A percentile compares a stretch with the other conserved stretches of the same genome.
Evolutionary conservation across 2,888 invertebrate genomes (phyloP).

Genomic region (Dione juno): DNA sequence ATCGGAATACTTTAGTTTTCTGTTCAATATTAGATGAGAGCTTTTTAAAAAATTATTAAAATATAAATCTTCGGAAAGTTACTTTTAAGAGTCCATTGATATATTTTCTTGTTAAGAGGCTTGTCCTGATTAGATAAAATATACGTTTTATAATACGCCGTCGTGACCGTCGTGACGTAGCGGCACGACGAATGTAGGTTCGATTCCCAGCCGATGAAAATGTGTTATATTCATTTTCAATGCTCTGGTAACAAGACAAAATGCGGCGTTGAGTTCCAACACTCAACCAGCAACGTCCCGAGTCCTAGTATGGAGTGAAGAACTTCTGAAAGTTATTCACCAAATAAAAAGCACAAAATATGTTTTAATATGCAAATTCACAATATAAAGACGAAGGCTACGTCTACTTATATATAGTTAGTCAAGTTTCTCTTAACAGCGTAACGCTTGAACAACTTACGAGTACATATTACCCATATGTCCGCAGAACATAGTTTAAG

Average conservation of each 20-base stretch:
- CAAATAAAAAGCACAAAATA: background rate
- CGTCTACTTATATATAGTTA: slow-evolving; percentile 9
- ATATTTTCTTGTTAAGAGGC: background rate
- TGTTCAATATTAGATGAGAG: background rate
- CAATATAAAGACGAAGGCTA: slow-evolving; percentile 2
- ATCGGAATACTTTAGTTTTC: slow-evolving; percentile 8
- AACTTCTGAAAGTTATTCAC: too few relatives aligned
- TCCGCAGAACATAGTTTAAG: slow-evolving; percentile 18
- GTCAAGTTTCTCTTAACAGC: slow-evolving; percentile 1
- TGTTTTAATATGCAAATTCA: slow-evolving; percentile 4
- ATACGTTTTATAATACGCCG: too few relatives aligned
- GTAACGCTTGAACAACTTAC: slow-evolving; percentile 4
- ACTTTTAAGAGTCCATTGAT: background rate
- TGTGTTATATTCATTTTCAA: too few relatives aligned
- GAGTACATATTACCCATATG: slow-evolving; percentile 19
- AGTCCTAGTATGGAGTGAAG: too few relatives aligned
- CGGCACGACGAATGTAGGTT: too few relatives aligned
- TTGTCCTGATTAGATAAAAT: background rate
- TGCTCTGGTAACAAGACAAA: too few relatives aligned
- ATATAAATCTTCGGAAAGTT: background rate
- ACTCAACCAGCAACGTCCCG: too few relatives aligned
- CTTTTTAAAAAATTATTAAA: slow-evolving; percentile 18
- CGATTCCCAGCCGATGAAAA: too few relatives aligned
- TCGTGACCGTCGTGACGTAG: too few relatives aligned
- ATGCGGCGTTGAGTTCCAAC: too few relatives aligned